Evolutionary conservation across 1,140 invertebrate species (phyloP).

Genomic region (Drosophila dunni): DNA sequence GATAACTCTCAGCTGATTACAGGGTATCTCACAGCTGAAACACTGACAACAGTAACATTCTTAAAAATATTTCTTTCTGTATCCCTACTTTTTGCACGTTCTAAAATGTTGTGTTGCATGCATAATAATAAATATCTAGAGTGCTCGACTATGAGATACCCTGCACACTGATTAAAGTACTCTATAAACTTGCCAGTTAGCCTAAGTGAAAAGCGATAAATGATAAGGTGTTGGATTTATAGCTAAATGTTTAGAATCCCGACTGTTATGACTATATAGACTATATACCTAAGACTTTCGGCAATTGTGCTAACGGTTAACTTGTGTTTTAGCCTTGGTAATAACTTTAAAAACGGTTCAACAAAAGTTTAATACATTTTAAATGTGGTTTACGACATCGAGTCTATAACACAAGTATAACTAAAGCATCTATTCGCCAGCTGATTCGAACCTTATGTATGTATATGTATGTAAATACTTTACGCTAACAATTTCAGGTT

Average conservation of each 20-base stretch:
- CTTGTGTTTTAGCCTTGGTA: not conserved
- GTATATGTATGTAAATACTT: conserved; percentile 54
- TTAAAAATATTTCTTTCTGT: not conserved
- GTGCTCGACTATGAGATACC: not conserved
- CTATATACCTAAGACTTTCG: not conserved
- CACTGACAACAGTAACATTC: not conserved
- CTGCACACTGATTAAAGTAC: not conserved
- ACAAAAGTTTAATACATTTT: not conserved
- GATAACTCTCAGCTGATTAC: not conserved
- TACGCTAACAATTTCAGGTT: conserved; percentile 87
- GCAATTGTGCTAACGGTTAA: not conserved
- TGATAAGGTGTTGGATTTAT: not conserved
- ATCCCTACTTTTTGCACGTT: not conserved
- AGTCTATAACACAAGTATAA: not conserved
- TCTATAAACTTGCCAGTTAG: not conserved
- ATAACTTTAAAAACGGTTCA: not conserved
- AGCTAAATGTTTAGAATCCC: not conserved
- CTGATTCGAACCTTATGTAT: conserved; percentile 3
- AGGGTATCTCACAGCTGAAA: not conserved
- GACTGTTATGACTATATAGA: not conserved
- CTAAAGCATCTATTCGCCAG: not conserved
- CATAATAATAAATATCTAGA: not conserved
- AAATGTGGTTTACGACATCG: not conserved
- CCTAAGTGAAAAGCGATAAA: not conserved
- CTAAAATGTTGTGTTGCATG: conserved; percentile 6